phyloP scores from a whole-genome alignment of 2,113 vertebrate genomes.

The Opisthocomus hoazin region DNA sequence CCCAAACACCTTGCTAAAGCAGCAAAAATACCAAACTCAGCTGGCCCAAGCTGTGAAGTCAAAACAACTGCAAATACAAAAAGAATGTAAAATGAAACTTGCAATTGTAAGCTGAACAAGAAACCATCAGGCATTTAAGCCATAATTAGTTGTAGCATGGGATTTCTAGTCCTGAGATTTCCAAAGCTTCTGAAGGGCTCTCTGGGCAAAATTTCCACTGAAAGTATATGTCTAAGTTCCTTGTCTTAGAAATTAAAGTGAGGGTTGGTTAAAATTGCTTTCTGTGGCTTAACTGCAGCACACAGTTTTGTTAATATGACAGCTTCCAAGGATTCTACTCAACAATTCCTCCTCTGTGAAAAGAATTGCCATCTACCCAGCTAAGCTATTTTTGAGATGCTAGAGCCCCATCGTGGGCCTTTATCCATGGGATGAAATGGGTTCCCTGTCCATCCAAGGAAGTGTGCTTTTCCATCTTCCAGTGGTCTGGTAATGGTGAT shows the following conservation, averaged over 20 bases:
- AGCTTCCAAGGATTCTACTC: neutral
- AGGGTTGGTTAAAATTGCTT: neutral
- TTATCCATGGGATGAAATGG: neutral
- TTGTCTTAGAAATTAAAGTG: neutral
- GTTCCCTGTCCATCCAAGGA: neutral
- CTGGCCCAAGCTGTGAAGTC: neutral
- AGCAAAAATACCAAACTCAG: neutral
- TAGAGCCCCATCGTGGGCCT: neutral
- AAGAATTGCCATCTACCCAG: neutral
- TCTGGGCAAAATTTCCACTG: neutral
- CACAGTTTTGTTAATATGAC: neutral
- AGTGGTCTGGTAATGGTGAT: neutral
- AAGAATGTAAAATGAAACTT: neutral
- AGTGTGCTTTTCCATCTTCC: neutral
- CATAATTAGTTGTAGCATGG: neutral
- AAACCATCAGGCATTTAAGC: neutral
- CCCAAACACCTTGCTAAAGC: neutral
- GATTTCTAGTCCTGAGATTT: neutral
- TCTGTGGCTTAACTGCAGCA: neutral
- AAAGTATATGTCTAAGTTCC: neutral
- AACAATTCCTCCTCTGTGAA: neutral
- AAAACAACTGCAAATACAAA: neutral
- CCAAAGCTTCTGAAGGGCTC: neutral
- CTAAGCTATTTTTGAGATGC: neutral
- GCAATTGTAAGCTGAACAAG: neutral